phyloP scores from a whole-genome alignment of 2,888 invertebrate genomes.

The Acanthopleura granulata region DNA sequence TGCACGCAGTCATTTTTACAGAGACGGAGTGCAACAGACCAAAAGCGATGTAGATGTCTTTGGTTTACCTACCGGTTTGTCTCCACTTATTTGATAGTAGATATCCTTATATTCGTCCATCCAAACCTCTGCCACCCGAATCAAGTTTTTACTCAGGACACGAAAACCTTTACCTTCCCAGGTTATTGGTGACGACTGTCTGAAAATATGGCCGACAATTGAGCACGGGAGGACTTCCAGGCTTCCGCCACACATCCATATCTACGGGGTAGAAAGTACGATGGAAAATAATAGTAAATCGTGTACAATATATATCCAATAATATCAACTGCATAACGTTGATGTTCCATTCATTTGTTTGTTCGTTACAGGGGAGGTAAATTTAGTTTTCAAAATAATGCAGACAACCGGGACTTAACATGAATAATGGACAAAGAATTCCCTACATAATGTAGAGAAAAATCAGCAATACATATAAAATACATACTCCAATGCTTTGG shows the following conservation, averaged over 20 bases:
- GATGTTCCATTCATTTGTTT: no score
- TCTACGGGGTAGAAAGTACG: neutral
- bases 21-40: no score
- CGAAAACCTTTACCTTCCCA: neutral
- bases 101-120: slow-evolving; percentile 2
- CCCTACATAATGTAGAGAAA: no score
- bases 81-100: neutral
- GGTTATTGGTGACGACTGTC: neutral
- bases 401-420: no score
- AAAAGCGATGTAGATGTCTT: no score
- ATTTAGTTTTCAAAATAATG: no score
- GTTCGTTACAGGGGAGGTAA: no score
- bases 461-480: no score
- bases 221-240: neutral
- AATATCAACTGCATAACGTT: no score
- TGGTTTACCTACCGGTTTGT: neutral
- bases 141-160: neutral
- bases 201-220: slow-evolving; percentile 9
- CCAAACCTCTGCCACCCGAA: slow-evolving; percentile 1
- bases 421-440: no score
- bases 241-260: slow-evolving; percentile 15
- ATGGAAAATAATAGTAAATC: neutral
- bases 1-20: no score
- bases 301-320: neutral
- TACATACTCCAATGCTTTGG: no score